Evolutionary conservation across 2,888 invertebrate genomes (phyloP).

Genomic region (Opisthograptis luteolata): DNA sequence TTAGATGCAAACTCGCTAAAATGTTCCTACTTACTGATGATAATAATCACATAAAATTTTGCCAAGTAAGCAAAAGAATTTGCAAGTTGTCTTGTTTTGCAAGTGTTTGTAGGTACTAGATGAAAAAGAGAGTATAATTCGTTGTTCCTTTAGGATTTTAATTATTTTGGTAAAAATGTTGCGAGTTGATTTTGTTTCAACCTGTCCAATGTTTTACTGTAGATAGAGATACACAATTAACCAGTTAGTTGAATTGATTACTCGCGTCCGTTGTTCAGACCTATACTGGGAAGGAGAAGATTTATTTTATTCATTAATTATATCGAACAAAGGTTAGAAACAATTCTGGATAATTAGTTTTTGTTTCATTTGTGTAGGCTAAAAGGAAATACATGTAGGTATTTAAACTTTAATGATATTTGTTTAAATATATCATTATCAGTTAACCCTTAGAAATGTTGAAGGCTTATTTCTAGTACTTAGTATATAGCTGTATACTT

Average conservation of each 20-base stretch:
- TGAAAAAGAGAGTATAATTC: not conserved
- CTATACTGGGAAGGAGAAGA: constrained; percentile 13
- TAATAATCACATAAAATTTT: too few species aligned
- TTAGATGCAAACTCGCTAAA: too few species aligned
- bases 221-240: constrained; percentile 69
- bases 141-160: too few species aligned
- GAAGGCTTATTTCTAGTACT: too few species aligned
- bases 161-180: too few species aligned
- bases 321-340: constrained; percentile 12
- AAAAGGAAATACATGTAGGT: not conserved
- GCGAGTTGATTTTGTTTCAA: constrained; percentile 43
- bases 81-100: not conserved
- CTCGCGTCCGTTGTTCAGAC: constrained; percentile 56
- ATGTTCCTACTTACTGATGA: too few species aligned
- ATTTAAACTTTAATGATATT: constrained; percentile 23
- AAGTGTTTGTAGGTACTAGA: not conserved
- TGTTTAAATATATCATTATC: too few species aligned
- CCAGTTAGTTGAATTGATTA: constrained; percentile 77
- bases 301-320: constrained; percentile 24
- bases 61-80: too few species aligned
- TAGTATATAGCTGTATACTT: too few species aligned
- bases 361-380: constrained; percentile 13
- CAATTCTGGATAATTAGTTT: constrained; percentile 5
- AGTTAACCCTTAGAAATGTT: not conserved
- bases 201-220: constrained; percentile 57